phyloP scores from a whole-genome alignment of 2,888 invertebrate genomes.

The Eledona agricola region DNA sequence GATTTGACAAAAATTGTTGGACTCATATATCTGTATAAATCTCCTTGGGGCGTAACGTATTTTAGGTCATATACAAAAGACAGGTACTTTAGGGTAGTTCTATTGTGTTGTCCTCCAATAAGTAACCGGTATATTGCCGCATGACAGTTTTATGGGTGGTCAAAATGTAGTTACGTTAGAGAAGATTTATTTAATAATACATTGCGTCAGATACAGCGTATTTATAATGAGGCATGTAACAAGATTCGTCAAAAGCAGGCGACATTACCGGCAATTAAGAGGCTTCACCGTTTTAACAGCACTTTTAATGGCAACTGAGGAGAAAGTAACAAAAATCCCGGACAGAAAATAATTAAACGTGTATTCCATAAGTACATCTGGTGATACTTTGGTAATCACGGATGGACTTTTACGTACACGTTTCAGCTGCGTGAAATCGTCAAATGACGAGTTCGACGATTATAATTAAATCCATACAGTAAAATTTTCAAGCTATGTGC shows the following conservation, averaged over 20 bases:
- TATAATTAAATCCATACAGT: constrained; percentile 27
- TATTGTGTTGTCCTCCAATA: constrained; percentile 33
- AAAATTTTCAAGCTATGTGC: constrained; percentile 13
- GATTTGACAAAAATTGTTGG: no score
- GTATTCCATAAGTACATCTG: constrained; percentile 29
- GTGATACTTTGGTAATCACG: constrained; percentile 22
- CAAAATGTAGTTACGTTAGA: constrained; percentile 10
- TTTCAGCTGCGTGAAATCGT: constrained; percentile 15
- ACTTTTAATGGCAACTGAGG: constrained; percentile 25
- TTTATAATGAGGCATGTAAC: not conserved
- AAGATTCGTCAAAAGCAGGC: not conserved
- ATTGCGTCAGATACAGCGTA: no score
- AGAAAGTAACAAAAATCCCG: constrained; percentile 30
- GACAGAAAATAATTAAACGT: constrained; percentile 23
- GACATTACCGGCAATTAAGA: constrained; percentile 31
- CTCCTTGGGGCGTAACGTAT: constrained; percentile 38
- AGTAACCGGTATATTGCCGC: constrained; percentile 39
- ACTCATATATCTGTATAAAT: constrained; percentile 32
- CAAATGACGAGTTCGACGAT: constrained; percentile 14
- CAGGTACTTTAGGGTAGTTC: constrained; percentile 39
- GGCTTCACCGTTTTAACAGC: constrained; percentile 19
- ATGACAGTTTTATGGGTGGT: constrained; percentile 39
- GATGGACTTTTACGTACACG: constrained; percentile 14
- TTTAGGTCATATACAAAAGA: constrained; percentile 36
- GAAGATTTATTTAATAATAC: not conserved